Evolutionary conservation across 2,888 invertebrate species (phyloP), one percentile per base, ranked within the genome.

Genomic region (Tachina lurida): DNA sequence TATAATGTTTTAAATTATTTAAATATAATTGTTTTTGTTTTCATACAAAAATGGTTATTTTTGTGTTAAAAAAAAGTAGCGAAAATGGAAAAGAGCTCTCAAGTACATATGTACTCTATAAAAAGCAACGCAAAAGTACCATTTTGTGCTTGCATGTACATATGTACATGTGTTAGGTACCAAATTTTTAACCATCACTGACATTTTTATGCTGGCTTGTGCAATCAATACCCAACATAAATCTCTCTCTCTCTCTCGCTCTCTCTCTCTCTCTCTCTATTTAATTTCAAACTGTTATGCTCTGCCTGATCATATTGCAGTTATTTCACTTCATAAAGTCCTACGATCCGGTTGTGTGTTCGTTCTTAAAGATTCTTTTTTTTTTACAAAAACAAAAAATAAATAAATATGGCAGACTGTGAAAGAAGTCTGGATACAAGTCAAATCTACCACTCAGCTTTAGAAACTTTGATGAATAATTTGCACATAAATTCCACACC

Each of bases 391-490:
- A 63, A 47, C 8, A 5, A 22, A 54, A 47, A 67, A 39, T 10
- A 56, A 13, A 15, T 13, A 68, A 63, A 77, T 71, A 85, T 85
- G 82, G 41, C 81, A 56, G 74, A 54, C n/a, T 58, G 58, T 41
- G 74, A 85, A 79, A 45, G 13, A 4, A 45, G 74, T 43, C 31
- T 63, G 12, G 63, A 81, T 63, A 19, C 56, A 15, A 85, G 82
- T 79, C 82, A 75, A n/a, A 65, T 75, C 65, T 82, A 75, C 49
- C 54, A 82, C 12, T 75, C 85, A 39, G 78, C 85, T 43, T 79
- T 85, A 54, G 75, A 82, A 62, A 71, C 45, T 62, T 47, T 85
- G 45, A 75, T 85, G 78, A 71, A 67, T 47, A 71, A 52, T 67
- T 67, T 85, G 31, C 52, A 75, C 39, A 79, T 85, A 65, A 78